phyloP scores from a whole-genome alignment of 2,113 vertebrate genomes.

The Macquaria australasica region DNA sequence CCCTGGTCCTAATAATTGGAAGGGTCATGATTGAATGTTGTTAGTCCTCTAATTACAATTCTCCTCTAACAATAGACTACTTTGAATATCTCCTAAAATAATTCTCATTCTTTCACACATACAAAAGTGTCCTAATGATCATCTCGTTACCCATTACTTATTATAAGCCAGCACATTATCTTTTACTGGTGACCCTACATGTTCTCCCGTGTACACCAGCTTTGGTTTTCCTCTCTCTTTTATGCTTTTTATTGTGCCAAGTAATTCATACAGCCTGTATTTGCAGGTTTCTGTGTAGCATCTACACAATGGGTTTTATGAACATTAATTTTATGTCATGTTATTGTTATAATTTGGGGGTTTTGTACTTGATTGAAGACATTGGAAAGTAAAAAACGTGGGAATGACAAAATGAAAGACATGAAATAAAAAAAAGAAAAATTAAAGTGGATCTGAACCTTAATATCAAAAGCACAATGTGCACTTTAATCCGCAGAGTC shows the following conservation, averaged over 20 bases:
- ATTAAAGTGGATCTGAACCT: not conserved
- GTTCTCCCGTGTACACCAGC: not conserved
- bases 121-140: constrained; percentile 54
- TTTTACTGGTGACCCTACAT: constrained; percentile 28
- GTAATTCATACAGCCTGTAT: constrained; percentile 17
- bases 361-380: not conserved
- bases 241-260: not conserved
- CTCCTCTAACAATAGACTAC: constrained; percentile 66
- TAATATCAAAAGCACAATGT: constrained; percentile 23
- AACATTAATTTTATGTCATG: not conserved
- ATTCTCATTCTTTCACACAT: constrained; percentile 29
- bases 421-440: not conserved
- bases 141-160: constrained; percentile 18
- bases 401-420: constrained; percentile 5
- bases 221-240: not conserved
- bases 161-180: constrained; percentile 28
- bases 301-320: constrained; percentile 14
- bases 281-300: not conserved
- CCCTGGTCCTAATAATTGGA: constrained; percentile 75
- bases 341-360: not conserved
- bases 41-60: constrained; percentile 70
- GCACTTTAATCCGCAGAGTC: constrained; percentile 26
- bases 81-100: constrained; percentile 65
- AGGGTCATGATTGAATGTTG: constrained; percentile 73
- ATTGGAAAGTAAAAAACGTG: constrained; percentile 18